Conservation (phyloP, 2,113 vertebrate genomes). For the Lamprotornis superbus region DNA sequence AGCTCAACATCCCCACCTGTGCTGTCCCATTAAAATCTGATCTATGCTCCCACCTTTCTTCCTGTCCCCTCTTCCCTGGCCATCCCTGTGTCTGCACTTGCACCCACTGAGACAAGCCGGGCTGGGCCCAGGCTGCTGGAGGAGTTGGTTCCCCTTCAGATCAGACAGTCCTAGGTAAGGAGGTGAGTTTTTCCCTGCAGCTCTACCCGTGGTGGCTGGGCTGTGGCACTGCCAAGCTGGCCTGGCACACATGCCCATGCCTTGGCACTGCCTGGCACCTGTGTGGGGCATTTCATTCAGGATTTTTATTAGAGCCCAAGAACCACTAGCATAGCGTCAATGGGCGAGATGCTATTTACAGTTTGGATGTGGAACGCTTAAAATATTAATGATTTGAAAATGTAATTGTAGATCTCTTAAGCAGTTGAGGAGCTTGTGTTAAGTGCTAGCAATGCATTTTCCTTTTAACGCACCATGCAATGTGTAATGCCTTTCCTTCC, state of each 20-base stretch:
- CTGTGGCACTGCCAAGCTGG: not conserved
- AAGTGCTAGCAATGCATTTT: conserved; percentile 69
- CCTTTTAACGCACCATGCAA: conserved; percentile 67
- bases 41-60: not conserved
- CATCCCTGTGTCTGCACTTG: not conserved
- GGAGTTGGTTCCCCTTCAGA: conserved; percentile 46
- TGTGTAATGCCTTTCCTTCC: conserved; percentile 74
- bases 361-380: conserved; percentile 65
- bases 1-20: not conserved
- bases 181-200: not conserved
- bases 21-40: not conserved
- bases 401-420: conserved; percentile 75
- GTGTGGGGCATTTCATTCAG: not conserved
- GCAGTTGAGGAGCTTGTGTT: conserved; percentile 66
- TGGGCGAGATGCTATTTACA: conserved; percentile 57
- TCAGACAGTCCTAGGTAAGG: conserved; percentile 46
- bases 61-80: not conserved
- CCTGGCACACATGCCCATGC: not conserved
- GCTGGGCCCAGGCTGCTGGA: conserved; percentile 23
- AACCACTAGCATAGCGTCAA: not conserved
- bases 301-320: not conserved
- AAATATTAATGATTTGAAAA: conserved; percentile 76
- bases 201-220: not conserved
- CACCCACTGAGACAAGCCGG: not conserved
- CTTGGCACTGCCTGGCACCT: not conserved